These are phyloP conservation scores for Brachypalpus laphriformis DNA, from an alignment of 2,888 invertebrate genomes.

Conservation along the genomic window DNA sequence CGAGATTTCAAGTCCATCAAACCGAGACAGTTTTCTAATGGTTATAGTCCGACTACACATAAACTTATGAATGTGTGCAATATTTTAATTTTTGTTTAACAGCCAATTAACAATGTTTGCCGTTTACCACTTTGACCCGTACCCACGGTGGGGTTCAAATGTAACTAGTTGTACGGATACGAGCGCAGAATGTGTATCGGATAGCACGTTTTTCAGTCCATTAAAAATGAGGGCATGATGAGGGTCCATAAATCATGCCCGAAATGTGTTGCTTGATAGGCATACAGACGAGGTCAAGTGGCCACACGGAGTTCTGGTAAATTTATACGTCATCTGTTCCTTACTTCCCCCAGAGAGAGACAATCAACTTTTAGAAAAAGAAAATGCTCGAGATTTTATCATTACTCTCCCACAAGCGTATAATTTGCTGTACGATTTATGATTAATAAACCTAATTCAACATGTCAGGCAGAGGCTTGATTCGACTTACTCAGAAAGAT, in stretches of 20 bases:
- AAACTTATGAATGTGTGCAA: not conserved
- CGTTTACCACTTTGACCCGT: conserved; percentile 5
- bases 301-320: conserved; percentile 24
- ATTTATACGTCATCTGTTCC: conserved; percentile 19
- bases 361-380: not conserved
- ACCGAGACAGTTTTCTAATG: conserved; percentile 15
- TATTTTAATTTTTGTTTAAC: not conserved
- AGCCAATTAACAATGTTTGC: not conserved
- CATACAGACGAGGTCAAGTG: conserved; percentile 51
- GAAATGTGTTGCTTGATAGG: conserved; percentile 45
- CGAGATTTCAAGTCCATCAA: conserved; percentile 16
- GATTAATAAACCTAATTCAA: conserved; percentile 45
- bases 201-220: conserved; percentile 31
- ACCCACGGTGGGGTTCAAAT: not conserved
- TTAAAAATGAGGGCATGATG: conserved; percentile 41
- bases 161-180: conserved; percentile 21
- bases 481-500: not conserved
- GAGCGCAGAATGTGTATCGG: conserved; percentile 5
- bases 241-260: conserved; percentile 47
- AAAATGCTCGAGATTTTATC: conserved; percentile 23
- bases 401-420: conserved; percentile 10
- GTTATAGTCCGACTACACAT: not conserved
- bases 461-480: conserved; percentile 46
- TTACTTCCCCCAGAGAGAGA: not conserved
- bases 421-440: conserved; percentile 43